Evolutionary conservation across 2,113 vertebrate species (phyloP).

Genomic region (Rhinolophus ferrumequinum): DNA sequence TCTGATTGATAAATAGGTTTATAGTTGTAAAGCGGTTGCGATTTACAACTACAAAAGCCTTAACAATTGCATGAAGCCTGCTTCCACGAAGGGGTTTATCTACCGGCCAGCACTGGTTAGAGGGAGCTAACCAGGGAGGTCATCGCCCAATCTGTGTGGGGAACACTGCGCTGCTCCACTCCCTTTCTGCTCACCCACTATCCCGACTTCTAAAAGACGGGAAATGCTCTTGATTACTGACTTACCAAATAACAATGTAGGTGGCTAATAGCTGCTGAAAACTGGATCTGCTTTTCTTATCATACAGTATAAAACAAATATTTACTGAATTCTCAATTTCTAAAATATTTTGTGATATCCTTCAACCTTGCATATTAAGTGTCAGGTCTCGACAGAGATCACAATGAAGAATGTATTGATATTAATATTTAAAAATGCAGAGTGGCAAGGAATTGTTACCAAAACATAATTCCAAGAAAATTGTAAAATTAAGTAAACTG

Average conservation of each 20-base stretch:
- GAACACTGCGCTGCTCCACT: neutral
- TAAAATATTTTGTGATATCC: neutral
- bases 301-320: neutral
- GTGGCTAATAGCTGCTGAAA: neutral
- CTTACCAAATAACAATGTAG: neutral
- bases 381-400: neutral
- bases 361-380: neutral
- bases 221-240: neutral
- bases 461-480: slow-evolving; percentile 22
- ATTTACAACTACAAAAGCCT: neutral
- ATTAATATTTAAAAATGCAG: neutral
- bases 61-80: neutral
- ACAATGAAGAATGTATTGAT: neutral
- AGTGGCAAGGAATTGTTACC: neutral
- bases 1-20: slow-evolving; percentile 31
- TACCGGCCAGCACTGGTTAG: neutral
- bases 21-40: neutral
- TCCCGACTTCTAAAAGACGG: neutral
- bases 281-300: neutral
- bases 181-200: neutral
- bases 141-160: neutral
- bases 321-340: neutral
- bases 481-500: neutral
- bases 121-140: too few species aligned
- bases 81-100: neutral